These are phyloP conservation scores for Lasioglossum baleicum DNA, from an alignment of 1,140 invertebrate genomes.

Conservation along the genomic window DNA sequence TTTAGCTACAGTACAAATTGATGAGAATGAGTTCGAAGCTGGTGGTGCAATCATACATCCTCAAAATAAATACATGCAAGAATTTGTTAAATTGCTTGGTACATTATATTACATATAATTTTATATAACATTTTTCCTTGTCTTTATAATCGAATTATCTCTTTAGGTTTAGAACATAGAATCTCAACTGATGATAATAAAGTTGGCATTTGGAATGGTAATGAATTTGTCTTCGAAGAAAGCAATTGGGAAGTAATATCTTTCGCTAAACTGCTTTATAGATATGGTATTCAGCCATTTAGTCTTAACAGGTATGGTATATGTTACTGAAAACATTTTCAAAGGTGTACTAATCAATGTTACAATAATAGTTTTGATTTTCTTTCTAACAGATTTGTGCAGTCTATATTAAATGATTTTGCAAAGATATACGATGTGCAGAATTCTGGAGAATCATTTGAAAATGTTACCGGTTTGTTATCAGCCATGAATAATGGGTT, in stretches of 20 bases:
- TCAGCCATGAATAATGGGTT: conserved; percentile 80
- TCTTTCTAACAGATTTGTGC: conserved; percentile 61
- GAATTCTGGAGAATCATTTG: conserved; percentile 79
- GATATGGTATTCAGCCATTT: conserved; percentile 82
- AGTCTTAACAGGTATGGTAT: conserved; percentile 74
- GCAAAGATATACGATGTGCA: conserved; percentile 83
- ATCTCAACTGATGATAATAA: conserved; percentile 23
- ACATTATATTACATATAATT: conserved; percentile 43
- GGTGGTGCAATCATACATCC: conserved; percentile 83
- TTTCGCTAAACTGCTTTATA: conserved; percentile 79
- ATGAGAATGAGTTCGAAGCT: conserved; percentile 81
- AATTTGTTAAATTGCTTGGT: conserved; percentile 82
- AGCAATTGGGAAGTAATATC: conserved; percentile 78
- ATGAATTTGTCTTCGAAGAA: conserved; percentile 80
- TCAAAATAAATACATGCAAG: conserved; percentile 82
- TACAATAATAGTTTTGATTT: conserved; percentile 3
- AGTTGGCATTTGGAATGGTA: conserved; percentile 81
- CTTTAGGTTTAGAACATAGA: conserved; percentile 72
- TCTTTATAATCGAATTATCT: neutral
- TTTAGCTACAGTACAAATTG: conserved; percentile 79
- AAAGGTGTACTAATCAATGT: neutral
- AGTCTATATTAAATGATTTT: conserved; percentile 71
- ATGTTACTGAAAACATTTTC: neutral
- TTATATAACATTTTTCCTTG: conserved; percentile 2
- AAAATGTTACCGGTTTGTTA: conserved; percentile 80